Evolutionary conservation across 2,888 invertebrate species (phyloP), one percentile per base, ranked within the genome.

Genomic region (Temnothorax unifasciatus): DNA sequence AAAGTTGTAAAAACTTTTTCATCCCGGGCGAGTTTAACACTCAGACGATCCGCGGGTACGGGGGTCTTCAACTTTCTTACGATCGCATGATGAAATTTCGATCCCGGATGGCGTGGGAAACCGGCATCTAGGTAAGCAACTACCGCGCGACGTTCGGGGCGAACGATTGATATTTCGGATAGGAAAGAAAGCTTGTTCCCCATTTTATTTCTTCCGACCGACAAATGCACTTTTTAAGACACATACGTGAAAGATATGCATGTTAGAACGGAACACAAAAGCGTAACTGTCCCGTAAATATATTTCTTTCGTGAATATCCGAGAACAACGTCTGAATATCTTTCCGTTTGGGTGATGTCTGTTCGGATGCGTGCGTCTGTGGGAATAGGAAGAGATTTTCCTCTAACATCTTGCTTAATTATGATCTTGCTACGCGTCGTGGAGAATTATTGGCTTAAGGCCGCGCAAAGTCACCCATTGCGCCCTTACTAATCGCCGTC

Each of bases 1-100:
- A 64, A 87, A 88, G 82, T 88, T 90, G 64, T 79, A 84, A 85
- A 87, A 90, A 86, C 88, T 88, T 86, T 75, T 47, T 59, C 66
- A 82, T 68, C 83, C n/a, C 54, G 38, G 25, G 11, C 47, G 69
- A 85, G 63, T 83, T 89, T 88, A 83, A 85, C 85, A 81, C 84
- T 21, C 87, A 29, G 21, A 50, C 54, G 61, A 57, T 0, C 47
- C 41, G 13, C 9, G 61, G 59, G 34, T 34, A 34, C 21, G 47
- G 47, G 25, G 29, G 47, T 83, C 59, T 77, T 52, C 34, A 87
- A 89, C 82, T 83, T 87, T 68, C 59, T 83, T 69, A 69, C 63
- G 59, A 57, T 41, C 38, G 61, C 44, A 25, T 47, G 82, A 83
- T 83, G 71, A 85, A 84, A 87, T 68, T 71, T 64, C 52, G 11